phyloP scores from a whole-genome alignment of 1,140 invertebrate species.

The Tenebrio molitor region DNA sequence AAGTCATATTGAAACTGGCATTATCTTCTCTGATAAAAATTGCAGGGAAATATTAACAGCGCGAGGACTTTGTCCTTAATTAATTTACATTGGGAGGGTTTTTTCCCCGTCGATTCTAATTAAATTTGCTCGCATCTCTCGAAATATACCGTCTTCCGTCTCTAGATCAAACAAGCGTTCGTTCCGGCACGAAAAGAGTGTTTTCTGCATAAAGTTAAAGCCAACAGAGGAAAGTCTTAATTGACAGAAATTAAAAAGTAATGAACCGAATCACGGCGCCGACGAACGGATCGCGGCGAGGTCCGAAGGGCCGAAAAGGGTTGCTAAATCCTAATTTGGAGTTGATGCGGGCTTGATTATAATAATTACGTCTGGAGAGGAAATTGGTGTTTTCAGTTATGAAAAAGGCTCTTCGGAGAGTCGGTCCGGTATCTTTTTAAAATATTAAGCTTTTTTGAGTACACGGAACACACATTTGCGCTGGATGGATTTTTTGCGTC shows the following conservation, averaged over 20 bases:
- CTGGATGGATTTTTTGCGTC: constrained; percentile 22
- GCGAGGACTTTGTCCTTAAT: constrained; percentile 33
- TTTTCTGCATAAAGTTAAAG: constrained; percentile 42
- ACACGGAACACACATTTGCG: constrained; percentile 32
- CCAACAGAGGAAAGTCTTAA: constrained; percentile 48
- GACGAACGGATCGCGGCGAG: constrained; percentile 16
- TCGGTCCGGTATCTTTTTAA: constrained; percentile 28
- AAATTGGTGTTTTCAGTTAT: constrained; percentile 40
- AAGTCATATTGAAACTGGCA: constrained; percentile 45
- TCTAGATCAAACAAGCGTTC: constrained; percentile 32
- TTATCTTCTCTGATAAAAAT: constrained; percentile 45
- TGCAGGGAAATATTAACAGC: constrained; percentile 38
- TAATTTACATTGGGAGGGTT: constrained; percentile 47
- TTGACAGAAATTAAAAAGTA: constrained; percentile 49
- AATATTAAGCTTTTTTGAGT: constrained; percentile 40
- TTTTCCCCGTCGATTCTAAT: constrained; percentile 44
- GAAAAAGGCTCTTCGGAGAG: constrained; percentile 35
- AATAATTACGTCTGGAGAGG: constrained; percentile 25
- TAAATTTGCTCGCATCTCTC: constrained; percentile 46
- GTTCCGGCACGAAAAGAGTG: constrained; percentile 2
- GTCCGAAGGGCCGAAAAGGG: constrained; percentile 26
- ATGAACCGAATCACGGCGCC: constrained; percentile 38
- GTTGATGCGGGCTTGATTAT: constrained; percentile 32
- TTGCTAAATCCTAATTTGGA: constrained; percentile 30
- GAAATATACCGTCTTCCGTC: constrained; percentile 27